These are phyloP conservation scores for Antedon mediterranea DNA, from an alignment of 53 echinoderm and acorn worm genomes.

Conservation along the genomic window DNA sequence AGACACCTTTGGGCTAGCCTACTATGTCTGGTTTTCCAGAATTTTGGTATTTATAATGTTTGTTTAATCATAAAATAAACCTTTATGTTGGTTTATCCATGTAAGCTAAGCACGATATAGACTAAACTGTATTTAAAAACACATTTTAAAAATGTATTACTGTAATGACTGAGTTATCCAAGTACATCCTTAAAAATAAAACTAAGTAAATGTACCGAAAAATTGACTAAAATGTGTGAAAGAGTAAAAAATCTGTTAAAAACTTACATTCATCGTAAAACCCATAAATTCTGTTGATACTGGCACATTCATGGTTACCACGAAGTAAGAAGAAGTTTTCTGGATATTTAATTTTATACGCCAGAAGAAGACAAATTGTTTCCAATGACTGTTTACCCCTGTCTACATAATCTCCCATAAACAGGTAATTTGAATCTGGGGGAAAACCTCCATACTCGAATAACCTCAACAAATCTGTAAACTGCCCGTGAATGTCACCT, in stretches of 20 bases:
- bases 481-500: slow-evolving; percentile 98
- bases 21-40: no score
- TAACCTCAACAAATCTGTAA: slow-evolving; percentile 85
- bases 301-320: slow-evolving; percentile 96
- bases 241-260: neutral
- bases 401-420: slow-evolving; percentile 94
- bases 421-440: slow-evolving; percentile 89
- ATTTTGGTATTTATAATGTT: no score
- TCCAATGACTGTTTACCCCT: slow-evolving; percentile 90
- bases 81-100: no score
- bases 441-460: slow-evolving; percentile 98
- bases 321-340: slow-evolving; percentile 91
- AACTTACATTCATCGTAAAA: slow-evolving; percentile 98
- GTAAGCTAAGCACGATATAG: no score
- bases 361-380: slow-evolving; percentile 79
- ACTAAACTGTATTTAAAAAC: no score
- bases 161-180: no score
- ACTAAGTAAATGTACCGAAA: neutral
- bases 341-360: slow-evolving; percentile 96
- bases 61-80: no score
- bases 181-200: no score
- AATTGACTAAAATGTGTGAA: no score
- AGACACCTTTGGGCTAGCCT: no score
- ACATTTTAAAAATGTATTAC: no score
- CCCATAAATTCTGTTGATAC: slow-evolving; percentile 94